Conservation (phyloP, 2,797 vertebrate genomes). For the Takifugu rubripes region DNA sequence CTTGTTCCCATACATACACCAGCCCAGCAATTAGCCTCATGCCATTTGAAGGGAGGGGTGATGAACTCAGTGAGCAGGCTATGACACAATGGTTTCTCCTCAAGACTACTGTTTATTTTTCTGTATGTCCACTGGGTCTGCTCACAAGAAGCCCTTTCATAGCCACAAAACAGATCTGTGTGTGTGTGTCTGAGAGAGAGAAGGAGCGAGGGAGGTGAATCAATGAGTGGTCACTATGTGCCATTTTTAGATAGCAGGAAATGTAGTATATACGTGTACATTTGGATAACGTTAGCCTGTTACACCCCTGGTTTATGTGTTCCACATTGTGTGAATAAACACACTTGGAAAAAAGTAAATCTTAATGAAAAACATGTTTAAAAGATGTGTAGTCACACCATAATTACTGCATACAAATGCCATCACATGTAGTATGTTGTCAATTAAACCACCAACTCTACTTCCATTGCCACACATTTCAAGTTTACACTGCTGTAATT, state of each 20-base stretch:
- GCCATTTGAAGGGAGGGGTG: constrained; percentile 24
- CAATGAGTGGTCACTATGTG: constrained; percentile 37
- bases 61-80: constrained; percentile 33
- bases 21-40: constrained; percentile 31
- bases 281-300: constrained; percentile 12
- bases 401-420: constrained; percentile 22
- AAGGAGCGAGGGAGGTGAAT: neutral
- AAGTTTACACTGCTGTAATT: constrained; percentile 34
- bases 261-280: constrained; percentile 29
- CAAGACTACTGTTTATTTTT: constrained; percentile 63
- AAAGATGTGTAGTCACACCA: constrained; percentile 39
- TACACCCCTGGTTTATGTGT: neutral
- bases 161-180: constrained; percentile 19
- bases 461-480: constrained; percentile 33
- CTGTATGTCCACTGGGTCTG: constrained; percentile 42
- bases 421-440: constrained; percentile 41
- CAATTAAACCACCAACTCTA: constrained; percentile 42
- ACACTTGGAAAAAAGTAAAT: constrained; percentile 37
- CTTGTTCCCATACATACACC: constrained; percentile 17
- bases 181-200: constrained; percentile 14
- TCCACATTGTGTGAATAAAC: constrained; percentile 17
- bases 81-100: constrained; percentile 68
- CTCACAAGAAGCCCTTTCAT: constrained; percentile 69
- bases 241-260: constrained; percentile 41
- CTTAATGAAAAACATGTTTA: constrained; percentile 55